Base-by-base conservation (phyloP, 2,797 vertebrate genomes). In the Periophthalmus magnuspinnatus region DNA sequence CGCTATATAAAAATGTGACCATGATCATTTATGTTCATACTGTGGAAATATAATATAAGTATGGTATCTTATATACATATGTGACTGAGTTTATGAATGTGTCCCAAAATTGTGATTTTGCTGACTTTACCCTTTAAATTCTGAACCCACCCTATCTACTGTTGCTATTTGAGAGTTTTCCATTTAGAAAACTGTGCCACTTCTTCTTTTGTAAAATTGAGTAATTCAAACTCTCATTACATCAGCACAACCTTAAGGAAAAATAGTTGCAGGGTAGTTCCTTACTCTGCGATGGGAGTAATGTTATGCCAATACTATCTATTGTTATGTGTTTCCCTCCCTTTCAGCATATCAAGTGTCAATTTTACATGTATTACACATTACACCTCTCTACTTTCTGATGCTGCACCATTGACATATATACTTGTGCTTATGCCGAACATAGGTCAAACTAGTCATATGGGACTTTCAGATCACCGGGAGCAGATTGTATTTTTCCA, bases 401-500 rank as follows among this genome's bases (percentile, higher is more conserved):
- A 22, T 54, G 21, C 21, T 54, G 38, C 38, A 41, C 38, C 38
- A 41, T 4, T 45, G 11, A 45, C 41, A 55, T n/a, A 55, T 13
- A 55, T 24, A 22, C 1, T 10, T 9, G 69, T 82, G 72, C 72
- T 65, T 54, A 69, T 57, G 16, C 61, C 48, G 66, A 72, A 69
- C 68, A 64, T 69, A 38, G 5, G 60, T 33, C 64, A 63, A 75
- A 80, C 38, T 61, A 62, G 78, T 76, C 83, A 78, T 74, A 72
- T 64, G 50, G 58, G 74, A 78, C 70, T 83, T 82, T 70, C 88
- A 87, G 86, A 81, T 62, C 60, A 56, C 33, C 55, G 41, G 68
- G 50, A 57, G 74, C 66, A 86, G 81, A 72, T 79, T 80, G 38
- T 78, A 60, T 81, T 86, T 85, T 86, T 81, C 71, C 75, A 74